Base-by-base conservation (phyloP, 35 echinoderm and acorn worm species). In the Apostichopus japonicus region DNA sequence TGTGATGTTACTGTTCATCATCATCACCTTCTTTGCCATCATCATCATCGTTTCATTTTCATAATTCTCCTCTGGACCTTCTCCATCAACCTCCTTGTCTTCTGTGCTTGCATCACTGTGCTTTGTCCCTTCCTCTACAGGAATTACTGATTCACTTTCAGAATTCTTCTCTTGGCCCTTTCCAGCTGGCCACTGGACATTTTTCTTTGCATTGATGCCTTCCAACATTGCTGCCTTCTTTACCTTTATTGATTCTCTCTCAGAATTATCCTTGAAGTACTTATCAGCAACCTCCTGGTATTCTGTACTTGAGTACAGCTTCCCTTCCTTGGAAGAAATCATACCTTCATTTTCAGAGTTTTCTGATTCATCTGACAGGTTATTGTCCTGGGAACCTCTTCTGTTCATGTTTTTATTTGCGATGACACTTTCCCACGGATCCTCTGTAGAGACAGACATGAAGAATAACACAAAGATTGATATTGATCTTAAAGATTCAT, bases 401-500 rank as follows among this genome's bases (percentile, higher is more conserved):
- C 79, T 83, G 51, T 44, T 83, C 79, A 83, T 6, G 51, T 83
- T 83, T 7, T 24, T 1, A 83, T 52, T 33, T 10, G 79, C 79
- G 17, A 83, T 55, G n/a, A 83, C 79, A 83, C 79, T 83, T 44
- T 83, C 79, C 79, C 51, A 83, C 19, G 79, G 79, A 54, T 83
- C 79, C 7, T 83, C 79, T 83, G 79, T 14, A 83, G 17, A 33
- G 54, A 44, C 33, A 44, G 51, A 5, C 1, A 67, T 15, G 63
- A 0, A 19, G 14, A 67, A 67, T 67, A 9, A 67, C 63, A 67
- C 6, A 44, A 44, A 44, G 33, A 44, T 44, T 44, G 33, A 44
- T 10, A 13, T 67, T 67, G 11, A 67, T 67, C 5, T 67, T 15
- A 2, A 67, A 67, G 63, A 8, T 67, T 11, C 63, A 67, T 67